A percentile compares a stretch with the other conserved stretches of the same genome.
Conservation (phyloP, 2,888 invertebrate genomes). For the Cenopis cana region DNA sequence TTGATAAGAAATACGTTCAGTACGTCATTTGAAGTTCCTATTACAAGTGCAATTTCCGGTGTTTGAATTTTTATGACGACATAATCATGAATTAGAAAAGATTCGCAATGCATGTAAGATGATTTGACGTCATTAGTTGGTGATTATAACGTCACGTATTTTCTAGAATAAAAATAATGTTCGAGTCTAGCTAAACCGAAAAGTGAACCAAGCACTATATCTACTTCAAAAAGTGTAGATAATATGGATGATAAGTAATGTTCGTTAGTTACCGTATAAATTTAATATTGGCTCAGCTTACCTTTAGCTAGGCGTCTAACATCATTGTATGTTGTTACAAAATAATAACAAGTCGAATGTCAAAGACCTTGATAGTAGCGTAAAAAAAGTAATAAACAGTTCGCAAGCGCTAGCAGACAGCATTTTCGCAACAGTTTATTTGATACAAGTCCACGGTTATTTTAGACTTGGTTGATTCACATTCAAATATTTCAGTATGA, state of each 20-base stretch:
- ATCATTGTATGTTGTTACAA: background rate
- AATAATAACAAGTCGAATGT: constrained; percentile 71
- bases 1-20: constrained; percentile 41
- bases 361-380: constrained; percentile 80
- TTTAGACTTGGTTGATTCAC: constrained; percentile 9
- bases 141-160: background rate
- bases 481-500: background rate
- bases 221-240: background rate
- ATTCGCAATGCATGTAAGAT: constrained; percentile 32
- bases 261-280: background rate
- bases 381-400: constrained; percentile 66
- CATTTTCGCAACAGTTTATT: constrained; percentile 45
- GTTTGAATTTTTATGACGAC: constrained; percentile 25
- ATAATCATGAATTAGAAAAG: constrained; percentile 11
- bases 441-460: constrained; percentile 23
- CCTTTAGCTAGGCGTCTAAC: background rate
- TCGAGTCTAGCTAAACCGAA: background rate
- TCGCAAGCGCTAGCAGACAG: constrained; percentile 58
- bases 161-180: background rate
- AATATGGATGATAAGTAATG: background rate
- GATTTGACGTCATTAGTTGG: background rate
- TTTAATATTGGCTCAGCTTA: background rate
- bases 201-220: background rate
- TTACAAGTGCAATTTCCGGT: constrained; percentile 39
- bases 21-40: constrained; percentile 36